phyloP scores from a whole-genome alignment of 2,797 vertebrate species.

The Pipistrellus kuhlii region DNA sequence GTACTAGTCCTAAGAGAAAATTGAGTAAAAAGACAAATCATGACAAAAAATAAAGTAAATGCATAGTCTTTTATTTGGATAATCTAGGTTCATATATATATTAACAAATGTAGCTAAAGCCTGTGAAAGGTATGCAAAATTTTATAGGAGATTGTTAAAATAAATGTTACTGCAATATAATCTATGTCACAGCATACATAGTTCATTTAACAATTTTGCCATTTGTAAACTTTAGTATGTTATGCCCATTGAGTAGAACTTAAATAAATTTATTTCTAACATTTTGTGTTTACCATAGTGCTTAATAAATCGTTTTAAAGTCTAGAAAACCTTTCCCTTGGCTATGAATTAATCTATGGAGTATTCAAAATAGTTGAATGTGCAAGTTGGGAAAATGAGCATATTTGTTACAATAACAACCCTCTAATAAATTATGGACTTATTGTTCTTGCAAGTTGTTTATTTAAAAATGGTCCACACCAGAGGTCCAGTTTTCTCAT shows the following conservation, averaged over 20 bases:
- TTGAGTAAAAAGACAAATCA: not conserved
- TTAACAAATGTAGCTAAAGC: not conserved
- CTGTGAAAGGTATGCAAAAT: not conserved
- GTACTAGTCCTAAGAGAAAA: constrained; percentile 15
- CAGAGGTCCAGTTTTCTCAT: not conserved
- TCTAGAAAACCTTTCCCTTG: constrained; percentile 56
- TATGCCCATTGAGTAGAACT: constrained; percentile 24
- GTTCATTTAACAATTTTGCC: not conserved
- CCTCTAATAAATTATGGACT: constrained; percentile 34
- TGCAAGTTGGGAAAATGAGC: constrained; percentile 40
- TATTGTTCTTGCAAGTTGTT: constrained; percentile 42
- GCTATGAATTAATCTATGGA: constrained; percentile 63
- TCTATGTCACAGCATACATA: not conserved
- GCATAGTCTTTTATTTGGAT: not conserved
- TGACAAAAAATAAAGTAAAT: constrained; percentile 38
- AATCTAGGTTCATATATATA: not conserved
- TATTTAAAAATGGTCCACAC: constrained; percentile 28
- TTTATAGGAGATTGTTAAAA: constrained; percentile 26
- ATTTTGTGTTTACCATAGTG: constrained; percentile 13
- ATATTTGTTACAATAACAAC: constrained; percentile 64
- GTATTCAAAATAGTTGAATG: constrained; percentile 48
- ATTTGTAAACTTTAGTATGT: constrained; percentile 29
- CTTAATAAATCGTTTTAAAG: constrained; percentile 61
- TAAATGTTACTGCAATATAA: not conserved
- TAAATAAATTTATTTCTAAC: constrained; percentile 66